Base-by-base conservation (phyloP, 2,888 invertebrate species). In the Andrena fulva region DNA sequence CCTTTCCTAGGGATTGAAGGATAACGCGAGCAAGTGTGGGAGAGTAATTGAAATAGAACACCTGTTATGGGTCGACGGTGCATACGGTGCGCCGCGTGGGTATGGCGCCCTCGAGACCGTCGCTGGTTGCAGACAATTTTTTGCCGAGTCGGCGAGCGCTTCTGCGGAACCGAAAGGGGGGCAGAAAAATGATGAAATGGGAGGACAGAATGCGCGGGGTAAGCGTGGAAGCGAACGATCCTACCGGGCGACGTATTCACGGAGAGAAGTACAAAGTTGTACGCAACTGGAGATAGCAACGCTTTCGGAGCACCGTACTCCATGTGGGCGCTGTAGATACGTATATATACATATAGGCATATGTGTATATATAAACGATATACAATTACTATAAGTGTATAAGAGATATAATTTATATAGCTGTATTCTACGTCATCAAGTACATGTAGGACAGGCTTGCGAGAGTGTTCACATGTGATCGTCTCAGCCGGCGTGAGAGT, bases 331-430 rank as follows among this genome's bases (percentile, higher is more conserved):
- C n/a, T 56, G 75, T 83, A 85, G 84, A 85, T 82, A 83, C 82
- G 80, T 85, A 85, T 80, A 86, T 77, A 83, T 77, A 80, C 63
- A 77, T 78, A 83, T 68, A 85, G 71, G 77, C 72, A 77, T 84
- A 82, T 80, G 62, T 81, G 83, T 87, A 87, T 73, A 71, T 73
- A 68, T 77, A 82, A 83, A 87, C 73, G 80, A 87, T 77, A 87
- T 84, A 85, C 78, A 88, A 88, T 83, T 88, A 86, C 64, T 71
- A 73, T 89, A 88, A 84, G 84, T 73, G 79, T 86, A 87, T 88
- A 89, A 89, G 79, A 88, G 77, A 87, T 89, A 85, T 88, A 88
- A 85, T 88, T 88, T 88, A 87, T 89, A 85, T 89, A 85, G 85
- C 78, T 87, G 89, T 89, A 89, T 89, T 86, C 81, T 83, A 87